phyloP scores from a whole-genome alignment of 2,888 invertebrate genomes.

The Drosophila anomelani region DNA sequence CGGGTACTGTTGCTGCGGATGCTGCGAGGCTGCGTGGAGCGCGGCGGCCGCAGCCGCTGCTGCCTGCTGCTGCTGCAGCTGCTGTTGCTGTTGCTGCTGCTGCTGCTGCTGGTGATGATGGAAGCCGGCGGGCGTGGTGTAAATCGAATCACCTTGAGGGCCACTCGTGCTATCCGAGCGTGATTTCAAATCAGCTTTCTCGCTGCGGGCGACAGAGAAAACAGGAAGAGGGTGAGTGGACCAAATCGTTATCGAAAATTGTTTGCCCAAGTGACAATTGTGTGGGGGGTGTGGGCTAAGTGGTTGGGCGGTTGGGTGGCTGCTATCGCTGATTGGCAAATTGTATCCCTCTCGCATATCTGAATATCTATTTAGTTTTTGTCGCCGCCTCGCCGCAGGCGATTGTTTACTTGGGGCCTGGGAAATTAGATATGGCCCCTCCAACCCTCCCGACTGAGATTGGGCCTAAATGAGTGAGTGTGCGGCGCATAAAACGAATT shows the following conservation, averaged over 20 bases:
- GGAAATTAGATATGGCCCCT: conserved; percentile 54
- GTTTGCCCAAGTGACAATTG: conserved; percentile 60
- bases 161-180: conserved; percentile 86
- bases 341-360: conserved; percentile 65
- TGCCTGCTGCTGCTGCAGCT: conserved; percentile 72
- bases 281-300: conserved; percentile 22
- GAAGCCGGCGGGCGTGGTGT: conserved; percentile 87
- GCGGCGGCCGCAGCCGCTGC: conserved; percentile 62
- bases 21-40: conserved; percentile 72
- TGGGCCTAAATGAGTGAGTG: conserved; percentile 27
- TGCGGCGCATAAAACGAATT: conserved; percentile 30
- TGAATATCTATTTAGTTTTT: conserved; percentile 68
- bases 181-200: conserved; percentile 85
- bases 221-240: conserved; percentile 14
- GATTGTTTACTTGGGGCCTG: conserved; percentile 51
- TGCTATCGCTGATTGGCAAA: conserved; percentile 67
- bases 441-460: conserved; percentile 1
- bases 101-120: conserved; percentile 83
- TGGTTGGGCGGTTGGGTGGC: conserved; percentile 31
- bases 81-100: conserved; percentile 73
- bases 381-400: conserved; percentile 51
- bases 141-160: conserved; percentile 91
- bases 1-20: conserved; percentile 79
- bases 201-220: conserved; percentile 70
- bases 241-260: conserved; percentile 64